Evolutionary conservation across 2,113 vertebrate genomes (phyloP), one percentile per base, ranked within the genome.

Genomic region (Laticauda laticaudata): DNA sequence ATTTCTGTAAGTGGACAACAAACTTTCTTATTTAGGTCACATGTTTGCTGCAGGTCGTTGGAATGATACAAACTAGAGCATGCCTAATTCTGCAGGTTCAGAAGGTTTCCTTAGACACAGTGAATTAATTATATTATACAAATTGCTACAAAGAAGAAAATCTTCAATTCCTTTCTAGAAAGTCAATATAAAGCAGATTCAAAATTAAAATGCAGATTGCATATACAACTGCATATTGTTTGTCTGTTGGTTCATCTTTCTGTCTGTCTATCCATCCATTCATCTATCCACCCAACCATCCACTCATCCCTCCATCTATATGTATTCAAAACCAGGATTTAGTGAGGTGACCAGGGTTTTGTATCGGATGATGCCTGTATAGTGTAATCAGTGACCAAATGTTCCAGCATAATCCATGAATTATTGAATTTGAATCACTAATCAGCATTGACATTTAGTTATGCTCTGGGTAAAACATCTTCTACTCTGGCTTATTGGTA

Each of bases 41-140:
- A 96, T 95, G 75, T 97, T 98, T 97, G 97, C 98, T 98, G 97
- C 97, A 98, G 98, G 98, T 98, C 97, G 98, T 97, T 97, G 96
- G 97, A 98, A 98, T 97, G 97, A 97, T 98, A 98, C 97, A 98
- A 98, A 98, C 97, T 98, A 97, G 97, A 98, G 97, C 98, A 98
- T 98, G 97, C 96, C 97, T 98, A 98, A 98, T 98, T 98, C 96
- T 96, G 95, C 97, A 97, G 96, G 97, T 97, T 97, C 96, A 96
- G 96, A 97, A 97, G 97, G 97, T 97, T 94, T 97, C 97, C 97
- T 97, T 96, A 96, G 97, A 97, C 96, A 96, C 96, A 95, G 94
- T 4, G 93, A 95, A 94, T 97, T 98, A 97, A 98, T 97, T 97
- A 97, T 94, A 97, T 97, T 97, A 96, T 96, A 97, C 93, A 97